Conservation (phyloP, 2,113 vertebrate species). For the Archocentrus centrarchus region DNA sequence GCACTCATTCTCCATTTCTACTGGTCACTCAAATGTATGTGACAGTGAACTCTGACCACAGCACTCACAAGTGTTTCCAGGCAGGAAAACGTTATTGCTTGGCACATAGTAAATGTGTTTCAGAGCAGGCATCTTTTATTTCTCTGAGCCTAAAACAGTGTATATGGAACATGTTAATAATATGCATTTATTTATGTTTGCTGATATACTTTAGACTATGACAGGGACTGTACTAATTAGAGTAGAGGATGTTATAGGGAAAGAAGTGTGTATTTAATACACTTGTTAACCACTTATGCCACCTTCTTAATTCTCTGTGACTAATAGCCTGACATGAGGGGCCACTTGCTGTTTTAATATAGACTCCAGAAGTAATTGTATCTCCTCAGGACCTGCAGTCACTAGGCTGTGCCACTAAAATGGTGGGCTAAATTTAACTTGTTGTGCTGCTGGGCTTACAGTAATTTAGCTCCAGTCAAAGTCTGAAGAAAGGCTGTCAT, state of each 20-base stretch:
- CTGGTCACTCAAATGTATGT: too few relatives aligned
- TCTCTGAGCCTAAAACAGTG: not conserved
- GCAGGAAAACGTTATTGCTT: too few relatives aligned
- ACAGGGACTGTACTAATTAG: not conserved
- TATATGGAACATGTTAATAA: not conserved
- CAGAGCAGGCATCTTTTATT: slow-evolving; percentile 11
- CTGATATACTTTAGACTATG: not conserved
- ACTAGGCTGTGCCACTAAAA: slow-evolving; percentile 74
- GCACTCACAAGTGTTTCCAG: too few relatives aligned
- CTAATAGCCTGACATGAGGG: slow-evolving; percentile 63
- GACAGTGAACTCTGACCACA: too few relatives aligned
- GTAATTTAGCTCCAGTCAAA: slow-evolving; percentile 3
- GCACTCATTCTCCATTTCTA: too few relatives aligned
- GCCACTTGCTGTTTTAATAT: slow-evolving; percentile 76
- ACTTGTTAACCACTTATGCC: slow-evolving; percentile 63
- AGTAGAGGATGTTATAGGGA: not conserved
- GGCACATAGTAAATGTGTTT: too few relatives aligned
- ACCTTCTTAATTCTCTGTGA: slow-evolving; percentile 53
- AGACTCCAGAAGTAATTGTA: slow-evolving; percentile 81
- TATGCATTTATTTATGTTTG: slow-evolving; percentile 22
- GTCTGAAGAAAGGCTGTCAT: not conserved
- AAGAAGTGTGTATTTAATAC: not conserved
- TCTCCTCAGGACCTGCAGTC: slow-evolving; percentile 75
- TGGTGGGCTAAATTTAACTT: slow-evolving; percentile 82
- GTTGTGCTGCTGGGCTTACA: slow-evolving; percentile 60